Conservation (phyloP, 2,797 vertebrate genomes). For the Betta splendens region DNA sequence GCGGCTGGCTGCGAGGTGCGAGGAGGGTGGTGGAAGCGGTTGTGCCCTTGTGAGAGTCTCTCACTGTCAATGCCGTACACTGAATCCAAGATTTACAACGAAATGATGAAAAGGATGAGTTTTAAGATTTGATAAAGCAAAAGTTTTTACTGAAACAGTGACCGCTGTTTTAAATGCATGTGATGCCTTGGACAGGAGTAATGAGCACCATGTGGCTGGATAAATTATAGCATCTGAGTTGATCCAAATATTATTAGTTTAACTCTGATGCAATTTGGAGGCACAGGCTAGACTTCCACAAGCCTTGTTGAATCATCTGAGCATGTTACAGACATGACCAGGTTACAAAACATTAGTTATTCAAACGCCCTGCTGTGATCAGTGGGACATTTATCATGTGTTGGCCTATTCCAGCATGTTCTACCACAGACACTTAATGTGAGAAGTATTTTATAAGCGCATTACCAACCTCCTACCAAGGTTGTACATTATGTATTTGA, state of each 20-base stretch:
- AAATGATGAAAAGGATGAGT: conserved; percentile 17
- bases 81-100: conserved; percentile 27
- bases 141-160: conserved; percentile 28
- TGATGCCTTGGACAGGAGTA: conserved; percentile 26
- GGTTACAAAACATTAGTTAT: conserved; percentile 17
- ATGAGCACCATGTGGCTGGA: conserved; percentile 25
- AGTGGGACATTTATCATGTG: conserved; percentile 5
- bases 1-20: conserved; percentile 42
- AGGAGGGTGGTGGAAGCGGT: conserved; percentile 29
- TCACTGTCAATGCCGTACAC: conserved; percentile 48
- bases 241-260: conserved; percentile 30
- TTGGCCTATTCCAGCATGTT: background rate
- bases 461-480: background rate
- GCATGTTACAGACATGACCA: conserved; percentile 3
- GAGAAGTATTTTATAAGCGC: conserved; percentile 4
- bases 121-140: conserved; percentile 23
- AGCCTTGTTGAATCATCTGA: conserved; percentile 9
- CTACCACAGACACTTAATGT: background rate
- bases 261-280: conserved; percentile 31
- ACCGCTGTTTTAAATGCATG: conserved; percentile 23
- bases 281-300: conserved; percentile 16
- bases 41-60: conserved; percentile 47
- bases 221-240: conserved; percentile 26
- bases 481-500: background rate
- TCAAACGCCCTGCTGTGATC: conserved; percentile 1